phyloP scores from a whole-genome alignment of 2,113 vertebrate species.

The Chloropsis cyanopogon region DNA sequence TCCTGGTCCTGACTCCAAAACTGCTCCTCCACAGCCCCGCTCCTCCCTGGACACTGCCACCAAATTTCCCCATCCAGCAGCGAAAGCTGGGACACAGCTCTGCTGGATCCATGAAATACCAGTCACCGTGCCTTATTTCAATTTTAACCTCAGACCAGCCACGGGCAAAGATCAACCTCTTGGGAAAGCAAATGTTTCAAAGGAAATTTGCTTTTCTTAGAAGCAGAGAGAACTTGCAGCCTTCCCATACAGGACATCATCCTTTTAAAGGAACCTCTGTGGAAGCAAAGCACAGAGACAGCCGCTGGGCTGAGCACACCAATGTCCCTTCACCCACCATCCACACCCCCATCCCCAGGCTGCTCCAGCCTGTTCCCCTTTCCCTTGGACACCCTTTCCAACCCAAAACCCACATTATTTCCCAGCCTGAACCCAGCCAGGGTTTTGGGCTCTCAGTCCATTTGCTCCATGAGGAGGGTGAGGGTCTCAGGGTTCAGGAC shows the following conservation, averaged over 20 bases:
- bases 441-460: not conserved
- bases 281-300: not conserved
- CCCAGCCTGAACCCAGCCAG: not conserved
- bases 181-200: not conserved
- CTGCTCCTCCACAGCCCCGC: not conserved
- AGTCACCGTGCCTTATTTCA: accelerated
- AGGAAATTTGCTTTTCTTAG: not conserved
- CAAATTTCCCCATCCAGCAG: not conserved
- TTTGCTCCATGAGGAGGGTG: not conserved
- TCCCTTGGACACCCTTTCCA: not conserved
- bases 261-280: not conserved
- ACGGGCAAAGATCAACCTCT: not conserved
- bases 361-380: not conserved
- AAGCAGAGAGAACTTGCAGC: not conserved
- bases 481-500: not conserved
- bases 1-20: not conserved
- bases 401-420: accelerated
- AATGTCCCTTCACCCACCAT: accelerated
- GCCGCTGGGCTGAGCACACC: accelerated
- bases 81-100: not conserved
- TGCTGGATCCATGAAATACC: not conserved
- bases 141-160: not conserved
- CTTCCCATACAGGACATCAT: accelerated
- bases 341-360: not conserved
- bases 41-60: not conserved